Conservation (phyloP, 2,888 invertebrate species). For the Amphiduros pacificus region DNA sequence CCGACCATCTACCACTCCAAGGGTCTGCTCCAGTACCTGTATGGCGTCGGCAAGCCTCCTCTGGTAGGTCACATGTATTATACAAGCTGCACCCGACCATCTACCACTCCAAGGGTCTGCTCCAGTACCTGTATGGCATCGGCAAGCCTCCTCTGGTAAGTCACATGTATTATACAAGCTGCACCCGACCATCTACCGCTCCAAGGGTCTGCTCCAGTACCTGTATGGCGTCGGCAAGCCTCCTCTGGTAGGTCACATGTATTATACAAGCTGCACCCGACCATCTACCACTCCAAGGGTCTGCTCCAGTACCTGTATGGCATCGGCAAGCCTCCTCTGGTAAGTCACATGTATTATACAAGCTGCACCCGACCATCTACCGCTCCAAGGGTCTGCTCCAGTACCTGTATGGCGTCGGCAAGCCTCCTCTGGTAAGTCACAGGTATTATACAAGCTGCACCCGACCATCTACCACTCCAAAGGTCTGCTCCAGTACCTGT, state of each 20-base stretch:
- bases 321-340: slow-evolving; percentile 56
- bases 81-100: slow-evolving; percentile 81
- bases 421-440: slow-evolving; percentile 55
- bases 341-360: no score
- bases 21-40: slow-evolving; percentile 64
- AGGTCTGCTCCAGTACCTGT: slow-evolving; percentile 64
- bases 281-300: slow-evolving; percentile 86
- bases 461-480: slow-evolving; percentile 93
- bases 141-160: slow-evolving; percentile 57
- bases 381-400: slow-evolving; percentile 71
- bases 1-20: slow-evolving; percentile 93
- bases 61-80: no score
- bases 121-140: slow-evolving; percentile 65
- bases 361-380: slow-evolving; percentile 83
- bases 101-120: slow-evolving; percentile 77
- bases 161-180: no score
- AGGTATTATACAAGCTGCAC: no score
- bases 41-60: slow-evolving; percentile 61
- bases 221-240: slow-evolving; percentile 62
- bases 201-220: slow-evolving; percentile 68
- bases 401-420: slow-evolving; percentile 64
- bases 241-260: slow-evolving; percentile 58
- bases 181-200: slow-evolving; percentile 90
- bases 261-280: slow-evolving; percentile 76
- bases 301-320: slow-evolving; percentile 65